Conservation (phyloP, 2,797 vertebrate species). For the Botia almorhae region DNA sequence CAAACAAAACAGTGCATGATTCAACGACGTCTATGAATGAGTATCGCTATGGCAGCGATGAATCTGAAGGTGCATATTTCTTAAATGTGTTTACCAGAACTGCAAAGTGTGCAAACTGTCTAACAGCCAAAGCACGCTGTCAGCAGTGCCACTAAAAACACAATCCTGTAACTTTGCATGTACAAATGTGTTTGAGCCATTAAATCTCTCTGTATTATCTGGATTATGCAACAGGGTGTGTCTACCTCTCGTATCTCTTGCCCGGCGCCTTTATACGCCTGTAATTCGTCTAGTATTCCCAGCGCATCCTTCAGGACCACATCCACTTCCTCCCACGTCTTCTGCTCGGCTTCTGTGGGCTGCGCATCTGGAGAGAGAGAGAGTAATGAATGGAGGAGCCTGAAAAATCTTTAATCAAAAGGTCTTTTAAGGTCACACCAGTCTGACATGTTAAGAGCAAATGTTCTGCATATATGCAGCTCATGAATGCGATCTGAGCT, state of each 20-base stretch:
- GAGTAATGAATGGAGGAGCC: constrained; percentile 61
- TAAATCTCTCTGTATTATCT: neutral
- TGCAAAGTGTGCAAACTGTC: too few species aligned
- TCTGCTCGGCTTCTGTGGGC: constrained; percentile 95
- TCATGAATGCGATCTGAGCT: constrained; percentile 17
- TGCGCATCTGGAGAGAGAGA: constrained; percentile 86
- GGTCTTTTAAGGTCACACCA: constrained; percentile 24
- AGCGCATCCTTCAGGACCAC: constrained; percentile 96
- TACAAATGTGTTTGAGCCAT: constrained; percentile 5
- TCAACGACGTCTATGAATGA: too few species aligned
- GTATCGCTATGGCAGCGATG: too few species aligned
- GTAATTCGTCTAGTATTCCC: constrained; percentile 94
- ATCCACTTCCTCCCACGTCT: constrained; percentile 97
- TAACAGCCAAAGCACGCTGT: too few species aligned
- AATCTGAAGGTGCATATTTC: too few species aligned
- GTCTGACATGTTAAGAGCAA: constrained; percentile 1
- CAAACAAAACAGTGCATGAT: too few species aligned
- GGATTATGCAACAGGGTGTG: neutral
- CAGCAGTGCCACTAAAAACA: too few species aligned
- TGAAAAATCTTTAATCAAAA: constrained; percentile 34
- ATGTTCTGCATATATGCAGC: neutral
- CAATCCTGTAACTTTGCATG: neutral
- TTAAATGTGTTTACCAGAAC: too few species aligned
- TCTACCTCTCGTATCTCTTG: constrained; percentile 96
- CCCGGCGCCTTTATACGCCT: constrained; percentile 95